Evolutionary conservation across 2,888 invertebrate genomes (phyloP).

Genomic region (Gymnocheta viridis): DNA sequence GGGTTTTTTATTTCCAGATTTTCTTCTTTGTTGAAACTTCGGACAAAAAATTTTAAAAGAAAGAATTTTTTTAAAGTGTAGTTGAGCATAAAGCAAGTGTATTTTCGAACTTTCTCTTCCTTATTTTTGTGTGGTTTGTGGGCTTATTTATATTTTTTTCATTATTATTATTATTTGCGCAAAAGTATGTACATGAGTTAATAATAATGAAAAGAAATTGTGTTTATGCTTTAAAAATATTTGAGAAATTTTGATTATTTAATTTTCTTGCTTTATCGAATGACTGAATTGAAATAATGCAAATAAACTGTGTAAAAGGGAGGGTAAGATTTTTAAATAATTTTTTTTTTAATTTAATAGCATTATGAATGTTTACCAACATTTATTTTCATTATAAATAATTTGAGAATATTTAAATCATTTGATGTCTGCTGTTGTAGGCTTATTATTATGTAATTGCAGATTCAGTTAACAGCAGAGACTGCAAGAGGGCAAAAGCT

Average conservation of each 20-base stretch:
- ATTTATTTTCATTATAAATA: too few species aligned
- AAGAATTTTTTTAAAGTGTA: conserved; percentile 72
- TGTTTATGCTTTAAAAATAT: conserved; percentile 27
- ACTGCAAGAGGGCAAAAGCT: too few species aligned
- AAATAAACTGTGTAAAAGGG: neutral
- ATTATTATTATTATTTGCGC: conserved; percentile 42
- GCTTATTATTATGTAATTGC: too few species aligned
- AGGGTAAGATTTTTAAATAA: too few species aligned
- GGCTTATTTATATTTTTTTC: conserved; percentile 22
- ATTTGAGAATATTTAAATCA: too few species aligned
- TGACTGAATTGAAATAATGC: conserved; percentile 27
- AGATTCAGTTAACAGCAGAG: too few species aligned
- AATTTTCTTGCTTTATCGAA: neutral
- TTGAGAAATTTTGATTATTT: conserved; percentile 41
- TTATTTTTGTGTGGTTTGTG: conserved; percentile 31
- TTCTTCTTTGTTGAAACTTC: conserved; percentile 40
- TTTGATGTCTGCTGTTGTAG: too few species aligned
- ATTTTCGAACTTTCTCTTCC: conserved; percentile 59
- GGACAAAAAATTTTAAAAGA: conserved; percentile 9
- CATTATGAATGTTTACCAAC: too few species aligned
- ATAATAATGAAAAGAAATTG: conserved; percentile 56
- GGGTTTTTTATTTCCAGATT: conserved; percentile 38
- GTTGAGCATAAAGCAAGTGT: conserved; percentile 77
- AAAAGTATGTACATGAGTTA: conserved; percentile 58
- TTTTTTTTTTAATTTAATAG: too few species aligned